A percentile compares a stretch with the other conserved stretches of the same genome.
phyloP scores from a whole-genome alignment of 2,797 vertebrate species.

The Setipinna tenuifilis region DNA sequence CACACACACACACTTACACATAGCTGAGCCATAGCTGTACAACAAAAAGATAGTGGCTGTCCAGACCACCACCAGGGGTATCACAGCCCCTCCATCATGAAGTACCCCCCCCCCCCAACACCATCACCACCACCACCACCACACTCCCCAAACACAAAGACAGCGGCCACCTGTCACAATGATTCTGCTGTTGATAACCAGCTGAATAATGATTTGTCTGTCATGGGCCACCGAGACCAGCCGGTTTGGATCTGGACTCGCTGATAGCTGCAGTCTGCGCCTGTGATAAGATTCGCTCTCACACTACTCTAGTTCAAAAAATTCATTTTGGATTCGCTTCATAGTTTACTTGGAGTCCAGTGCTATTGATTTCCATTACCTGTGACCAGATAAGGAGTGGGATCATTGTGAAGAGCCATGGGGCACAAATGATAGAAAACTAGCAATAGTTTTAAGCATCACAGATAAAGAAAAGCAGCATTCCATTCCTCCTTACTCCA shows the following conservation, averaged over 20 bases:
- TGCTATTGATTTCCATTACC: not conserved
- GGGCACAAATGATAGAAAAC: not conserved
- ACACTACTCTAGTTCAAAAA: not conserved
- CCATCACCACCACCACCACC: not conserved
- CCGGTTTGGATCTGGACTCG: not conserved
- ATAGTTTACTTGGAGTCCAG: not conserved
- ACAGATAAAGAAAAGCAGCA: not conserved
- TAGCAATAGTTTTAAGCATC: not conserved
- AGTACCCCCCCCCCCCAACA: not conserved
- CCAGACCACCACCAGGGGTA: slow-evolving; percentile 3
- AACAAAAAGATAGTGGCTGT: slow-evolving; percentile 13
- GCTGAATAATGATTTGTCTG: slow-evolving; percentile 20
- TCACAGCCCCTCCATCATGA: not conserved
- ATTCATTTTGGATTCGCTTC: not conserved
- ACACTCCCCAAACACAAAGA: not conserved
- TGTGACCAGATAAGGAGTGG: not conserved
- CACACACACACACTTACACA: not conserved
- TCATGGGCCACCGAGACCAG: slow-evolving; percentile 20
- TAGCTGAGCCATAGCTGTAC: not conserved
- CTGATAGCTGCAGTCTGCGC: not conserved
- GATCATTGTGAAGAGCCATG: not conserved
- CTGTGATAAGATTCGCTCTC: not conserved
- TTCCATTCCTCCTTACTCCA: not conserved
- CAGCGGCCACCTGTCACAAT: slow-evolving; percentile 12
- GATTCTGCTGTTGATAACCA: not conserved